These are phyloP conservation scores for Chaetodon trifascialis DNA, from an alignment of 2,113 vertebrate species.

Conservation along the genomic window DNA sequence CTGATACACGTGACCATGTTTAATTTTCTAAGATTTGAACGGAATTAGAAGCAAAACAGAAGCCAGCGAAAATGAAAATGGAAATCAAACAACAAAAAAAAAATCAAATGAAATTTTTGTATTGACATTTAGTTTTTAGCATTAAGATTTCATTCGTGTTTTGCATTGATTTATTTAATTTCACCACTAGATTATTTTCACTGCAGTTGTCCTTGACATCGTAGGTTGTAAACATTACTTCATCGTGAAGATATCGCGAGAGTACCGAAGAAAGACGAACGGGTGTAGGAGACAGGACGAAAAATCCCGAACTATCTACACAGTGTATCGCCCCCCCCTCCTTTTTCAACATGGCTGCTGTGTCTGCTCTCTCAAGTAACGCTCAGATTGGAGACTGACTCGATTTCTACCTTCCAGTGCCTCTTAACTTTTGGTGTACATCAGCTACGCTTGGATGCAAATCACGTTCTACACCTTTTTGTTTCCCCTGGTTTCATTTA, in stretches of 20 bases:
- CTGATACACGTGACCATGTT: too few relatives aligned
- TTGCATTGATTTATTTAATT: too few relatives aligned
- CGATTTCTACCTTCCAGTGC: slow-evolving; percentile 70
- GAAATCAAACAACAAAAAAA: neutral
- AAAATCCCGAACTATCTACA: slow-evolving; percentile 77
- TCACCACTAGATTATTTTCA: neutral
- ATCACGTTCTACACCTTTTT: slow-evolving; percentile 39
- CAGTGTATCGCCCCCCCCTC: slow-evolving; percentile 60
- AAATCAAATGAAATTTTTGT: neutral
- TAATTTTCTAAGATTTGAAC: neutral
- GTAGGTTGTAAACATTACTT: neutral
- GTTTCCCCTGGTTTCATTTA: slow-evolving; percentile 64
- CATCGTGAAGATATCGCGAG: slow-evolving; percentile 66
- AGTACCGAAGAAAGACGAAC: slow-evolving; percentile 73
- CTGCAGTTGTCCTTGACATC: slow-evolving; percentile 31
- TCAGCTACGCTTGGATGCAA: slow-evolving; percentile 66
- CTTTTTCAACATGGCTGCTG: slow-evolving; percentile 86
- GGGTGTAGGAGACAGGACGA: slow-evolving; percentile 57
- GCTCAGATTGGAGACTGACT: slow-evolving; percentile 83
- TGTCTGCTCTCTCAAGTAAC: slow-evolving; percentile 82
- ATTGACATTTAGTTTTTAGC: neutral
- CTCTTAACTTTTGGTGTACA: slow-evolving; percentile 61
- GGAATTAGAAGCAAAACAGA: too few relatives aligned
- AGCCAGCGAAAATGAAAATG: too few relatives aligned
- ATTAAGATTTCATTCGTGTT: neutral